phyloP scores from a whole-genome alignment of 23 tunicate species.

The Trididemnum clinides region DNA sequence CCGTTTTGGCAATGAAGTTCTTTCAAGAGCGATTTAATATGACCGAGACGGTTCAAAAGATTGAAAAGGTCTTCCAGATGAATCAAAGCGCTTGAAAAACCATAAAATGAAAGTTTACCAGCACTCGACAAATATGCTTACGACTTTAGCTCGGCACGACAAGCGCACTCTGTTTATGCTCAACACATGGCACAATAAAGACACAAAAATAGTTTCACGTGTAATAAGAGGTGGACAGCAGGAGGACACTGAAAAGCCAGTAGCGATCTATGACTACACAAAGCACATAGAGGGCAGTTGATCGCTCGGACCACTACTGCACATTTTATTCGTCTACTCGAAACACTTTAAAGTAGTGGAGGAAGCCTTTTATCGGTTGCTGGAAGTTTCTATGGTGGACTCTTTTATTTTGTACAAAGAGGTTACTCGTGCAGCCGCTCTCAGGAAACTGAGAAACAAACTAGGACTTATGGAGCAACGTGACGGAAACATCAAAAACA shows the following conservation, averaged over 20 bases:
- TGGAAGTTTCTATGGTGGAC: slow-evolving; percentile 7
- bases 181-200: slow-evolving; percentile 28
- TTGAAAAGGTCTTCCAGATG: slow-evolving; percentile 2
- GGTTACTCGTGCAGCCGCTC: background rate
- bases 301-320: slow-evolving; percentile 26
- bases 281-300: slow-evolving; percentile 7
- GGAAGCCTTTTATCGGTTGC: slow-evolving; percentile 16
- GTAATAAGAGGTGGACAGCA: no score
- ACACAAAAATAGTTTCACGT: background rate
- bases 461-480: background rate
- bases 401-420: slow-evolving; percentile 7
- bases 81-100: background rate
- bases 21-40: background rate
- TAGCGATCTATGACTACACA: slow-evolving; percentile 28
- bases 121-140: background rate
- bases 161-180: background rate
- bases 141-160: slow-evolving; percentile 5
- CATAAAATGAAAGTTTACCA: background rate
- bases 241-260: no score
- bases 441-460: background rate
- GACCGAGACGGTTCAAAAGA: slow-evolving; percentile 22
- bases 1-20: background rate
- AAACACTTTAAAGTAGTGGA: slow-evolving; percentile 10
- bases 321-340: slow-evolving; percentile 5
- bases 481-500: background rate